phyloP scores from a whole-genome alignment of 2,113 vertebrate genomes.

The Protobothrops mucrosquamatus region DNA sequence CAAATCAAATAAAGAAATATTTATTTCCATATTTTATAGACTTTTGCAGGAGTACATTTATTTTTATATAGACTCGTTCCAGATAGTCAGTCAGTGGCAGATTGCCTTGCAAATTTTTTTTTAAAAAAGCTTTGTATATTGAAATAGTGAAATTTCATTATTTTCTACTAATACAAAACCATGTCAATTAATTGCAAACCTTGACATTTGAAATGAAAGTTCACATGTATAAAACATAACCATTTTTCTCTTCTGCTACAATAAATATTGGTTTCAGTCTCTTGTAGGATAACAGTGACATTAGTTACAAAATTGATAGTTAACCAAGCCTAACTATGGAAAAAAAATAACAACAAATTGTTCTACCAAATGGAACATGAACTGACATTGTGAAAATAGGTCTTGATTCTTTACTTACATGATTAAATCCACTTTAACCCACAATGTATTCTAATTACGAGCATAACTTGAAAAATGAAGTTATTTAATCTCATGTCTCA shows the following conservation, averaged over 20 bases:
- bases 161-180: too few relatives aligned
- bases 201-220: not conserved
- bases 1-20: too few relatives aligned
- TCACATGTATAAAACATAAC: not conserved
- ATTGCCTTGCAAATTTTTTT: not conserved
- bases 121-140: too few relatives aligned
- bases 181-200: not conserved
- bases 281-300: not conserved
- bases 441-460: not conserved
- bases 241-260: not conserved
- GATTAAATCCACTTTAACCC: not conserved
- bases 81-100: not conserved
- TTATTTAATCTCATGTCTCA: not conserved
- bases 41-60: too few relatives aligned
- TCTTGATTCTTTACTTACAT: not conserved
- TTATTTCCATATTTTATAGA: too few relatives aligned
- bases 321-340: not conserved
- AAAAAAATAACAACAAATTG: not conserved
- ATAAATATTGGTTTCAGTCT: not conserved
- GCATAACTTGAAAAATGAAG: not conserved
- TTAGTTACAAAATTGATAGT: not conserved
- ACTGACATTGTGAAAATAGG: not conserved
- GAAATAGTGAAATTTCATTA: too few relatives aligned
- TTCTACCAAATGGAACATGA: not conserved
- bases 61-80: not conserved